Base-by-base conservation (phyloP, 2,888 invertebrate species). In the Idaea dimidiata region DNA sequence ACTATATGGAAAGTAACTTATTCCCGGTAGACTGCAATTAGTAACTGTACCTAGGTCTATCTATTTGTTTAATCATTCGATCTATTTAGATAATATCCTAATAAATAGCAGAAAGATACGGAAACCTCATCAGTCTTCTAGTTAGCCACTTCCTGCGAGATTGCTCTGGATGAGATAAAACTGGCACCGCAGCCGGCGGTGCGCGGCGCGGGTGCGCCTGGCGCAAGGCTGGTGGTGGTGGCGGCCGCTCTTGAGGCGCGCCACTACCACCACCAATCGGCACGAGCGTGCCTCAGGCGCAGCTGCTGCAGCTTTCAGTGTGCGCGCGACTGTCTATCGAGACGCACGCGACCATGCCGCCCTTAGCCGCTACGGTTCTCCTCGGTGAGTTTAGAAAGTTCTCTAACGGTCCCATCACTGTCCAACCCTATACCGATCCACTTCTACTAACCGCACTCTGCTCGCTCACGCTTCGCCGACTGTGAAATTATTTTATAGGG, bases 251-350 rank as follows among this genome's bases (percentile, higher is more conserved):
- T 24, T 24, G 24, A 24, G 24, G 24, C 24, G 24, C 24, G 24
- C 24, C 24, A 24, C 24, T 24, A 24, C 24, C 24, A 24, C 24
- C 24, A 24, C 24, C 24, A 5, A 24, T 24, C 62, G 73, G 16
- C 63, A 69, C 73, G 73, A 75, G 62, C 62, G 59, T 16, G 16
- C 16, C 6, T 14, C 8, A 14, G 54, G 59, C 62, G 62, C 17
- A 55, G 55, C 61, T 61, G 66, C 65, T 56, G 24, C 60, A 54
- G 59, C 60, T 16, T 2, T 17, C 54, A 65, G 67, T 64, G 70
- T 71, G 62, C 68, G 68, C 72, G 70, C 73, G 71, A 33, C 60
- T 68, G 73, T 74, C 74, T 68, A 67, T 66, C 67, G 66, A 65
- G 67, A 60, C 59, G 24, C 61, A 32, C 62, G 62, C 64, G 59